These are phyloP conservation scores for Philotrypesis tridentata DNA, from an alignment of 1,140 invertebrate species.

Conservation along the genomic window DNA sequence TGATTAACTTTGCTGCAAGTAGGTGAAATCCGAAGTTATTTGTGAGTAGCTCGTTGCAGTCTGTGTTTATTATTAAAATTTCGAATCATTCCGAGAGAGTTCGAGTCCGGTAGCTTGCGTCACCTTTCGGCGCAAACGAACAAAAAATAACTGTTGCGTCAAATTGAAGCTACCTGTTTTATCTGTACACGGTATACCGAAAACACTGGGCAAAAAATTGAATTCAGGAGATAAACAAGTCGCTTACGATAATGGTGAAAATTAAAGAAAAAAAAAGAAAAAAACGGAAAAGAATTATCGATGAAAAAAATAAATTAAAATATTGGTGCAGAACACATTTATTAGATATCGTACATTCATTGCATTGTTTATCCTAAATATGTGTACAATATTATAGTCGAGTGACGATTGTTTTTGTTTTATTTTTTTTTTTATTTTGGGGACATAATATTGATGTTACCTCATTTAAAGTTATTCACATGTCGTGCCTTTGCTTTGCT, in stretches of 20 bases:
- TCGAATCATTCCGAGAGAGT: neutral
- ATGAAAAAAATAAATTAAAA: neutral
- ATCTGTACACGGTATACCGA: no score
- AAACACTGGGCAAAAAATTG: no score
- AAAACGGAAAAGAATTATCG: neutral
- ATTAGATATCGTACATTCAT: slow-evolving; percentile 57
- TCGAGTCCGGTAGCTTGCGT: slow-evolving; percentile 6
- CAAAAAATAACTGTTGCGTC: slow-evolving; percentile 11
- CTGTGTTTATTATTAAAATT: neutral
- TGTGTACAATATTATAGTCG: slow-evolving; percentile 50
- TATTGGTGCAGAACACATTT: slow-evolving; percentile 55
- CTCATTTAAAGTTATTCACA: slow-evolving; percentile 29
- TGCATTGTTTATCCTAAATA: slow-evolving; percentile 53
- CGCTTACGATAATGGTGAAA: neutral
- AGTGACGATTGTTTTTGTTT: slow-evolving; percentile 30
- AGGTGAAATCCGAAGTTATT: no score
- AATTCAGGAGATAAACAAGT: no score
- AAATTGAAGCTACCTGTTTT: slow-evolving; percentile 14
- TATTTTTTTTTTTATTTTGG: slow-evolving; percentile 33
- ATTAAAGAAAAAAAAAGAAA: neutral
- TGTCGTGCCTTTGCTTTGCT: slow-evolving; percentile 17
- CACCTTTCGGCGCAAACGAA: neutral
- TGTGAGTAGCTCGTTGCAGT: no score
- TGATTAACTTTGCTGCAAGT: no score
- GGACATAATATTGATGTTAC: slow-evolving; percentile 44